Base-by-base conservation (phyloP, 2,888 invertebrate genomes). In the Amphipoea oculea region DNA sequence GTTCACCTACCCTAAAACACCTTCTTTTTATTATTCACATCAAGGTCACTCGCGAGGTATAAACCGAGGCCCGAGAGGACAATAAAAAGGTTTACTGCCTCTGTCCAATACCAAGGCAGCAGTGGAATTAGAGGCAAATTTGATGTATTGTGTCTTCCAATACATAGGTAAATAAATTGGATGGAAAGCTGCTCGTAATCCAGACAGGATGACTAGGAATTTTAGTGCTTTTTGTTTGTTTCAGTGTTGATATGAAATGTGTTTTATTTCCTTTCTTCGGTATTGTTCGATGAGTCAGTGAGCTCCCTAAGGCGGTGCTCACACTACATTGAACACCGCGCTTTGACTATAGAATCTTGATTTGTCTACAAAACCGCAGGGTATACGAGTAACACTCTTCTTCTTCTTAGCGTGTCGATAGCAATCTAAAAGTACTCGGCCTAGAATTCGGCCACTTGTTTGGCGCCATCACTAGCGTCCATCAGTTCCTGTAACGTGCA, bases 31-130 rank as follows among this genome's bases (percentile, higher is more conserved):
- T 87, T 81, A 77, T 86, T 77, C 84, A 78, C 78, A 73, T 73
- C 68, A 76, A 81, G 66, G 76, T 73, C 62, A 71, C 65, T 71
- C 29, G 73, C 62, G 11, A 76, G 51, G 51, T 48, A 78, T 78
- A 84, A 86, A 84, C 48, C 51, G 69, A 48, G 72, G 51, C 79
- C 60, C 76, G 62, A 80, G 80, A 62, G 79, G 82, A 85, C 86
- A 85, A 67, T 90, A 90, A 91, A 90, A 89, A 85, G 68, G 73
- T 91, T 89, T 91, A 91, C 89, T 81, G 84, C 83, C 82, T 83
- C 84, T 86, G 89, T 86, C 86, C 88, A 83, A 84, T 85, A 83
- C 81, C 12, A 17, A 65, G 77, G 57, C 45, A 74, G 82, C 57
- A 67, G 75, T 73, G 54, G 76, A 81, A 87, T 88, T 86, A 87